Evolutionary conservation across 2,888 invertebrate genomes (phyloP).

Genomic region (Ditula angustiorana): DNA sequence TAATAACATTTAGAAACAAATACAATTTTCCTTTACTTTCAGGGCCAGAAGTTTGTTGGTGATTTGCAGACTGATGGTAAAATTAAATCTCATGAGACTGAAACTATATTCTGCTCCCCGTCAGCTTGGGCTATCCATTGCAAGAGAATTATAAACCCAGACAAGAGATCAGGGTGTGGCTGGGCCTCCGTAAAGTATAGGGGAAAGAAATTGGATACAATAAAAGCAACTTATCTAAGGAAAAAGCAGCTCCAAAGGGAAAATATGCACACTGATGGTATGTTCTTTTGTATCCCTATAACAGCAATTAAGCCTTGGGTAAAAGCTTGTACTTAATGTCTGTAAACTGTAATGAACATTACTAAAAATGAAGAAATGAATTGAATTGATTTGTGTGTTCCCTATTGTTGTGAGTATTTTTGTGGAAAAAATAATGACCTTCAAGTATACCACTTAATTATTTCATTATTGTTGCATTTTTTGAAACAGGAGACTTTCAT

Average conservation of each 20-base stretch:
- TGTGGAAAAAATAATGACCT: no score
- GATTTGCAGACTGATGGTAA: constrained; percentile 94
- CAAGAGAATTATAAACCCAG: constrained; percentile 95
- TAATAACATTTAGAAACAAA: background rate
- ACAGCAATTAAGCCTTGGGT: no score
- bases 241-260: constrained; percentile 87
- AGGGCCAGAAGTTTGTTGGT: constrained; percentile 96
- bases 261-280: constrained; percentile 80
- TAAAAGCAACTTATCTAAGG: constrained; percentile 94
- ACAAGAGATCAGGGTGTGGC: constrained; percentile 96
- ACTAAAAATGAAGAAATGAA: no score
- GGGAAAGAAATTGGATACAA: constrained; percentile 94
- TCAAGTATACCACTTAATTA: no score
- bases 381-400: no score
- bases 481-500: no score
- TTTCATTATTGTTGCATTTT: no score
- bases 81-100: constrained; percentile 95
- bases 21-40: constrained; percentile 48
- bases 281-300: no score
- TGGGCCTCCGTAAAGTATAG: constrained; percentile 97
- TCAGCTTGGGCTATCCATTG: constrained; percentile 98
- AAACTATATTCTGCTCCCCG: constrained; percentile 94
- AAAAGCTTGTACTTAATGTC: no score
- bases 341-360: no score
- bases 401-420: no score